Percentiles rank a stretch among this genome's conserved stretches.
phyloP scores from a whole-genome alignment of 2,113 vertebrate genomes.

The Vidua chalybeata region DNA sequence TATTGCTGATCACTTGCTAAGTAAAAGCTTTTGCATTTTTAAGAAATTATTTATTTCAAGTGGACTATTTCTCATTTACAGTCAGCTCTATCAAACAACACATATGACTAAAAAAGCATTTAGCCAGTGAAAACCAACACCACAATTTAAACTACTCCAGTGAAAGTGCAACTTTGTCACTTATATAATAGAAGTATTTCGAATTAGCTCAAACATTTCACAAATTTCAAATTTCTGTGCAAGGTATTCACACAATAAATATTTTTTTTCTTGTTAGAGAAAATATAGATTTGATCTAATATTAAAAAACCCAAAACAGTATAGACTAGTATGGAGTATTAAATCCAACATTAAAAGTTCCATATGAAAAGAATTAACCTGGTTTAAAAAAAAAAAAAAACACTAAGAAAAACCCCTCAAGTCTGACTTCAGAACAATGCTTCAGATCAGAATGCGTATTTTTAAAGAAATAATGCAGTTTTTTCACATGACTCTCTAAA shows the following conservation, averaged over 20 bases:
- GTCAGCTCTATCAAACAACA: not conserved
- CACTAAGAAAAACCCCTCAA: not conserved
- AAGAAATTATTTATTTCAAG: not conserved
- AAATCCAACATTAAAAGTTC: not conserved
- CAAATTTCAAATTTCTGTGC: not conserved
- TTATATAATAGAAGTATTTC: not conserved
- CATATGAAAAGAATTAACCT: not conserved
- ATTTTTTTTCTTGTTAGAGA: not conserved
- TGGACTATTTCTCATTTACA: not conserved
- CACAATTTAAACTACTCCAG: not conserved
- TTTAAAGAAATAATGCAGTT: not conserved
- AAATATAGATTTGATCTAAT: not conserved
- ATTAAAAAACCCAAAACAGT: not conserved
- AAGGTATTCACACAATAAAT: not conserved
- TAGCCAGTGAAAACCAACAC: not conserved
- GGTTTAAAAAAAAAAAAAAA: not conserved
- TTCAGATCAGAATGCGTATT: not conserved
- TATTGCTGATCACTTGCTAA: not conserved
- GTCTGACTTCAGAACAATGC: not conserved
- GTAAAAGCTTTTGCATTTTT: not conserved
- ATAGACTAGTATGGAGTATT: not conserved
- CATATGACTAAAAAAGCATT: not conserved
- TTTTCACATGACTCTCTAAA: not conserved
- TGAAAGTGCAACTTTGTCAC: not conserved
- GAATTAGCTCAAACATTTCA: not conserved